Evolutionary conservation across 1,140 invertebrate genomes (phyloP), one percentile per base, ranked within the genome.

Genomic region (Leptinotarsa undecemlineata): DNA sequence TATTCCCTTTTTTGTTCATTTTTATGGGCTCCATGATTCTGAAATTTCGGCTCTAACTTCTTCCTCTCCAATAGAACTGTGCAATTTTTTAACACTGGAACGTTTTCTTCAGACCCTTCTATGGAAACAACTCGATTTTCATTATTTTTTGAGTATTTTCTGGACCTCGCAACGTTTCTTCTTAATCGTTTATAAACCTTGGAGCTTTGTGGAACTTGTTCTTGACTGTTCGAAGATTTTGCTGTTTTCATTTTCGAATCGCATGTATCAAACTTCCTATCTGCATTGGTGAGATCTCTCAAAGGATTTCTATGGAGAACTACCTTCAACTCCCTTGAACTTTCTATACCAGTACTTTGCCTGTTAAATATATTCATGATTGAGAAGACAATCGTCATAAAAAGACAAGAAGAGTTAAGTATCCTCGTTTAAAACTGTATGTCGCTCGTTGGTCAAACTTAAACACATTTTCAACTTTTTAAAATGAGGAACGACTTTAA

Each of bases 351-450:
- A 42, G 33, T 42, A 42, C 11, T 42, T 42, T 42, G 33, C 33
- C 11, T 42, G 33, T 42, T 42, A 11, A 42, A 42, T 42, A 8
- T 6, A 15, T n/a, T 57, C 15, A 57, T 57, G n/a, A 19, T 57
- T 57, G 51, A 57, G n/a, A 8, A 15, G 51, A 57, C 6, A 15
- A 57, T 6, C 4, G 17, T 57, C n/a, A 19, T 15, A 17, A 19
- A 1, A 57, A 57, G n/a, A 15, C n/a, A n/a, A 57, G 15, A 17
- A 17, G n/a, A 57, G n/a, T 57, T 4, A 57, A 19, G 51, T 57
- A 57, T 57, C n/a, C n/a, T 57, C 51, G n/a, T 57, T 57, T 19
- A 57, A 57, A 57, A 57, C 51, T 57, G 51, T 57, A 42, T 42
- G 33, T 8, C 33, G 33, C 33, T 42, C 33, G 8, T 42, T 42